Conservation (phyloP, 1,140 invertebrate genomes). For the Bilobella aurantiaca region DNA sequence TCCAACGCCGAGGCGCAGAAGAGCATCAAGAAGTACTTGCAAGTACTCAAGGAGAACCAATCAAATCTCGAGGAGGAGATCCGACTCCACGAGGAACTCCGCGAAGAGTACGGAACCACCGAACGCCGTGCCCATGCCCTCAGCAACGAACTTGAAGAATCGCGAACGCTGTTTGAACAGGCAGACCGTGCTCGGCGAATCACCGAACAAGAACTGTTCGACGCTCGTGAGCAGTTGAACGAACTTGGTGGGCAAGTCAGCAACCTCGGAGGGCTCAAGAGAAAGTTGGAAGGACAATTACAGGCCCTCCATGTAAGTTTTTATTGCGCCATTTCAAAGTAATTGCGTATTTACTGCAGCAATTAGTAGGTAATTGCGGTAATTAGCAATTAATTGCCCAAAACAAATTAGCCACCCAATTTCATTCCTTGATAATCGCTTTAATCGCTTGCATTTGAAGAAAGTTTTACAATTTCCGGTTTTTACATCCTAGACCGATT, state of each 20-base stretch:
- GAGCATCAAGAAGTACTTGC: conserved; percentile 92
- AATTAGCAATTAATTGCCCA: no score
- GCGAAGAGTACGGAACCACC: conserved; percentile 88
- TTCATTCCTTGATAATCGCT: not conserved
- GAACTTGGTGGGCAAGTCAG: conserved; percentile 95
- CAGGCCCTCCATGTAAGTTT: conserved; percentile 74
- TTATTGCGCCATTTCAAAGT: not conserved
- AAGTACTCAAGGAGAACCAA: conserved; percentile 89
- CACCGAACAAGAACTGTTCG: conserved; percentile 39
- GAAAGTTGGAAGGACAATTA: conserved; percentile 94
- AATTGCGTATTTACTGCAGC: not conserved
- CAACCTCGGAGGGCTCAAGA: conserved; percentile 89
- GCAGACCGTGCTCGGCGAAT: conserved; percentile 65
- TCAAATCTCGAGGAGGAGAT: conserved; percentile 94
- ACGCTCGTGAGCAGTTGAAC: conserved; percentile 53
- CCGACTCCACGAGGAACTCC: conserved; percentile 86
- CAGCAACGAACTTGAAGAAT: conserved; percentile 92
- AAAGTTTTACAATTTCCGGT: not conserved
- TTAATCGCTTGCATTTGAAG: not conserved
- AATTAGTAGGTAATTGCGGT: no score
- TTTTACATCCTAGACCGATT: conserved; percentile 56
- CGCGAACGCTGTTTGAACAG: conserved; percentile 86
- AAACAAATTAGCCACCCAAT: not conserved
- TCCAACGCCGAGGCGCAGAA: conserved; percentile 97
- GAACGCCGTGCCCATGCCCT: conserved; percentile 90